A percentile compares a stretch with the other conserved stretches of the same genome.
phyloP scores from a whole-genome alignment of 1,140 invertebrate genomes.

The Pseudomyrmex dendroicus region DNA sequence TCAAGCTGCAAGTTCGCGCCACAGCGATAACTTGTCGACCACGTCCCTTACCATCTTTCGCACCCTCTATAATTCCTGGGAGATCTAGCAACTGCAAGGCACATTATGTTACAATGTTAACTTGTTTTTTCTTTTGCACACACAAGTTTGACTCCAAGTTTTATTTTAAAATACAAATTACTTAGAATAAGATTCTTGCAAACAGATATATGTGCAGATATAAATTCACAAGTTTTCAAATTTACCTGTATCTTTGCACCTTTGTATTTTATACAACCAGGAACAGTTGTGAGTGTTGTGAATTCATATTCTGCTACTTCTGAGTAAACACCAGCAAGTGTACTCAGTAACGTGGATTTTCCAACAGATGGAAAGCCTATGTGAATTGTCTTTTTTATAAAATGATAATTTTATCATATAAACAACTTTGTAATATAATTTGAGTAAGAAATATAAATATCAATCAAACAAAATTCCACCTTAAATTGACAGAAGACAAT shows the following conservation, averaged over 20 bases:
- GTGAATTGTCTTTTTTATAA: conserved; percentile 33
- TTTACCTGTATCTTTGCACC: conserved; percentile 98
- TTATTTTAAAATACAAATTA: conserved; percentile 27
- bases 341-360: conserved; percentile 98
- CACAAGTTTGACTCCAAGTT: background rate
- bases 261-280: conserved; percentile 99
- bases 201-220: background rate
- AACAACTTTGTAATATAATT: background rate
- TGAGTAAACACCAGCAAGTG: conserved; percentile 99
- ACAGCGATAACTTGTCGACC: conserved; percentile 99
- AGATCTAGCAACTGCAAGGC: conserved; percentile 95
- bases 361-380: conserved; percentile 99
- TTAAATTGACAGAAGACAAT: too few relatives aligned
- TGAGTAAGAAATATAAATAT: too few relatives aligned
- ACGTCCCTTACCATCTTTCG: conserved; percentile 99
- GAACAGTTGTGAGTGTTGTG: conserved; percentile 99
- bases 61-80: conserved; percentile 99
- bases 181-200: conserved; percentile 3
- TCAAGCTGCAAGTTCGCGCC: conserved; percentile 98
- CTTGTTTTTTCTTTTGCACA: conserved; percentile 24
- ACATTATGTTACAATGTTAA: conserved; percentile 51
- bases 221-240: conserved; percentile 35
- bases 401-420: background rate
- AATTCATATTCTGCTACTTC: conserved; percentile 99
- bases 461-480: background rate